Evolutionary conservation across 23 tunicate genomes (phyloP).

Genomic region (Diplosoma virens): DNA sequence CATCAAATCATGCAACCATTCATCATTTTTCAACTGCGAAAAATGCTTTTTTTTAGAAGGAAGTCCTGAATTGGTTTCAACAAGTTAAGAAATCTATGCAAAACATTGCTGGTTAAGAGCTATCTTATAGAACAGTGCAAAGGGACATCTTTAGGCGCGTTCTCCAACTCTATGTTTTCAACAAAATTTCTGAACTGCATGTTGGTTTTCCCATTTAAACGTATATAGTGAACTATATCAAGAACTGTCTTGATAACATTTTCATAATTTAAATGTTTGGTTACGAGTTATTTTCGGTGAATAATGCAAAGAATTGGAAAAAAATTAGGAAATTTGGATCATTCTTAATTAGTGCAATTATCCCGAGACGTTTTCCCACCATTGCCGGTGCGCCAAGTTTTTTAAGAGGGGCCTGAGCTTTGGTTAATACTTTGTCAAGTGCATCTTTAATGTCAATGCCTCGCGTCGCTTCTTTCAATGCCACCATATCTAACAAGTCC

Average conservation of each 20-base stretch:
- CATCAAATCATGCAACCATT: background rate
- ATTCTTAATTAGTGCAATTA: conserved; percentile 11
- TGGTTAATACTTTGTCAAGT: conserved; percentile 13
- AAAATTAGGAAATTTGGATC: background rate
- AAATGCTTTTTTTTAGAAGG: background rate
- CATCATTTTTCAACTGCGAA: background rate
- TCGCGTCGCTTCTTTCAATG: background rate
- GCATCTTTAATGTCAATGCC: conserved; percentile 10
- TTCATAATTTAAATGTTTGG: background rate
- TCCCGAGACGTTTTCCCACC: conserved; percentile 21
- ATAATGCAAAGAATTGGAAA: conserved; percentile 2
- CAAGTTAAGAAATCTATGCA: background rate
- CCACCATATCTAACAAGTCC: background rate
- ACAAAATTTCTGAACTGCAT: background rate
- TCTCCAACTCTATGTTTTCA: background rate
- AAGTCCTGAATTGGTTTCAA: background rate
- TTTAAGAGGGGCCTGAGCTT: conserved; percentile 15
- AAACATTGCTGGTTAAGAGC: background rate
- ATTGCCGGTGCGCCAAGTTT: conserved; percentile 9
- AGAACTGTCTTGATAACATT: background rate
- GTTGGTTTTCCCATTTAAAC: background rate
- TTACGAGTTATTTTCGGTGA: conserved; percentile 5
- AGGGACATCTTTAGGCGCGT: background rate
- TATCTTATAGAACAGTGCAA: background rate
- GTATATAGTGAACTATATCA: background rate